Base-by-base conservation (phyloP, 2,888 invertebrate species). In the Phorcus lineatus region DNA sequence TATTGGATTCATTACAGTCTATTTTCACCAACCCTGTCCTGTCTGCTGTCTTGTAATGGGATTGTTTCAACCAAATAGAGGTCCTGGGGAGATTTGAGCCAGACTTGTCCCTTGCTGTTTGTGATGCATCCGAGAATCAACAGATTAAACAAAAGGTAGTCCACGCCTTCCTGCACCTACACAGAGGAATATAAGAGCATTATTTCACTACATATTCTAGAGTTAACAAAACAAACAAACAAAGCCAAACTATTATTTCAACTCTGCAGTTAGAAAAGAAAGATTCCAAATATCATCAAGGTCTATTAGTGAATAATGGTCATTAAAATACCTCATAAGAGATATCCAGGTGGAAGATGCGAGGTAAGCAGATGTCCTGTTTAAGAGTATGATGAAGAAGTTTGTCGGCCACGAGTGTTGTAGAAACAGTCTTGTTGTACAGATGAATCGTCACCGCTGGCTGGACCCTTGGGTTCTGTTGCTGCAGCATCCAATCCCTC, bases 51-150 rank as follows among this genome's bases (percentile, higher is more conserved):
- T 31, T 81, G 52, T 16, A 89, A 77, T 17, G 91, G 91, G 86
- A 90, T 86, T 28, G 87, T 88, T 80, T 91, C 91, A 17, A 91
- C 85, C 28, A 91, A 79, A 78, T 91, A 91, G 13, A 90, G 83
- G 79, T 91, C 91, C 47, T 74, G 75, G 4, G 84, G 81, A 16
- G 86, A 86, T 16, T 86, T 85, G 28, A 86, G 86, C 91, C 91
- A 91, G 28, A 90, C 88, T 79, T 85, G 84, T 16, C 91, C 91
- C 31, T 84, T 83, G 40, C 85, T 82, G 84, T 91, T 85, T 0
- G 78, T 85, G 67, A 91, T 76, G 83, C 88, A 87, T 7, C 89
- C 89, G 31, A 90, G 84, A 13, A 91, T 83, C 80, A 90, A 81
- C 54, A 91, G 85, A 74, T 88, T 91, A 82, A 89, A 90, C 77